These are phyloP conservation scores for Ichneumon xanthorius DNA, from an alignment of 2,888 invertebrate genomes.

Conservation along the genomic window DNA sequence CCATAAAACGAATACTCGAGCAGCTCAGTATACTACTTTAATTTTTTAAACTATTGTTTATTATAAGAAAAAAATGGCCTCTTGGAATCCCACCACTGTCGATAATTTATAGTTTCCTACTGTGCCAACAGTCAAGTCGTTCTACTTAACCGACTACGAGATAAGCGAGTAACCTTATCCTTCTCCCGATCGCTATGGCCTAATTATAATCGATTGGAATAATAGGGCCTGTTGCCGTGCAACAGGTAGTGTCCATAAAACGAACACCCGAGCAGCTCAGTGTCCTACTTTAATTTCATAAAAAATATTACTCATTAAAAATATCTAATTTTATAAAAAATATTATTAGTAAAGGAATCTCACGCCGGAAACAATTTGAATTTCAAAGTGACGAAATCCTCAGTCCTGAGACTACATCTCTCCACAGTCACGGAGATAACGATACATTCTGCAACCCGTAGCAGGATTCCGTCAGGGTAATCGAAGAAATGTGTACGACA, in stretches of 20 bases:
- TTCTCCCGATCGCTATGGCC: neutral
- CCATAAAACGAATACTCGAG: neutral
- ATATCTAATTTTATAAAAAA: neutral
- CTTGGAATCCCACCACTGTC: neutral
- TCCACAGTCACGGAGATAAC: constrained; percentile 25
- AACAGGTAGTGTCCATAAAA: constrained; percentile 19
- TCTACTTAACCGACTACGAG: neutral
- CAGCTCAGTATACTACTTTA: neutral
- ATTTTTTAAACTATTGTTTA: neutral
- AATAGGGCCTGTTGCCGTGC: constrained; percentile 27
- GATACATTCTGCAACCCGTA: constrained; percentile 37
- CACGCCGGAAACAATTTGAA: neutral
- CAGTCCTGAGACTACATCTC: neutral
- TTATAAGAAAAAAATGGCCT: neutral
- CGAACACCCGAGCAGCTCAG: neutral
- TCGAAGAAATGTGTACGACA: constrained; percentile 2
- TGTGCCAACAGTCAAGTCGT: neutral
- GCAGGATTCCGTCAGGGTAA: constrained; percentile 23
- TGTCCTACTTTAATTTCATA: neutral
- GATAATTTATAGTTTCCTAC: neutral
- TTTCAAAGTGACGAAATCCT: constrained; percentile 13
- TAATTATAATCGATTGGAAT: constrained; percentile 34
- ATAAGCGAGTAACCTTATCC: neutral
- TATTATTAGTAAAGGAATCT: neutral
- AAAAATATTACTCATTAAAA: neutral